phyloP scores from a whole-genome alignment of 2,113 vertebrate genomes.

The Syrrhaptes paradoxus region DNA sequence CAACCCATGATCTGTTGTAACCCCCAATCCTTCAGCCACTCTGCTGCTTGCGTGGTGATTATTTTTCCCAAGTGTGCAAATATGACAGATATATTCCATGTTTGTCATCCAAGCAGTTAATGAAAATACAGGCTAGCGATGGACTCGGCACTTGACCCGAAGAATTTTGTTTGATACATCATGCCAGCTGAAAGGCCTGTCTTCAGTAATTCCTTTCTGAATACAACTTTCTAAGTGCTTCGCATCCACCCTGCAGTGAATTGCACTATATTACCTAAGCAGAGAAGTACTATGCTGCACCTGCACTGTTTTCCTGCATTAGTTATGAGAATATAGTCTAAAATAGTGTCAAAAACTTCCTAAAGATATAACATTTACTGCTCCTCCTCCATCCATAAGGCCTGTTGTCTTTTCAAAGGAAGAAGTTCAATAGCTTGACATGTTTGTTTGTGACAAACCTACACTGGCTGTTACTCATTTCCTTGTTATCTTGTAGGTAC shows the following conservation, averaged over 20 bases:
- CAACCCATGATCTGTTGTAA: not conserved
- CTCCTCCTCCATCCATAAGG: slow-evolving; percentile 50
- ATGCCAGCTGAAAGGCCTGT: not conserved
- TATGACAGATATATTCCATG: not conserved
- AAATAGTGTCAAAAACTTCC: slow-evolving; percentile 26
- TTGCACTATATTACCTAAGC: not conserved
- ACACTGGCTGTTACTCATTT: slow-evolving; percentile 67
- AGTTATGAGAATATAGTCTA: not conserved
- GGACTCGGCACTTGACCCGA: fast-evolving
- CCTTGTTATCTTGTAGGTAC: slow-evolving; percentile 69
- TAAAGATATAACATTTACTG: not conserved
- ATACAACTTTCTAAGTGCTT: not conserved
- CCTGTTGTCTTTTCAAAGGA: slow-evolving; percentile 63
- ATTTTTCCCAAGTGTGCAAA: not conserved
- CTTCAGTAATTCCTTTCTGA: not conserved
- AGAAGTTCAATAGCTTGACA: slow-evolving; percentile 61
- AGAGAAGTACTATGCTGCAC: not conserved
- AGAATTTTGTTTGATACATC: not conserved
- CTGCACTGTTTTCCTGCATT: not conserved
- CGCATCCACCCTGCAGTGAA: not conserved
- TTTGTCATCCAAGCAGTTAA: not conserved
- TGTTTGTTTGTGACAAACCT: slow-evolving; percentile 72
- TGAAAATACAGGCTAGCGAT: not conserved
- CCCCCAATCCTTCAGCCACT: not conserved
- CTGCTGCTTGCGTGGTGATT: not conserved